phyloP scores from a whole-genome alignment of 2,113 vertebrate genomes.

The Podocnemis expansa region DNA sequence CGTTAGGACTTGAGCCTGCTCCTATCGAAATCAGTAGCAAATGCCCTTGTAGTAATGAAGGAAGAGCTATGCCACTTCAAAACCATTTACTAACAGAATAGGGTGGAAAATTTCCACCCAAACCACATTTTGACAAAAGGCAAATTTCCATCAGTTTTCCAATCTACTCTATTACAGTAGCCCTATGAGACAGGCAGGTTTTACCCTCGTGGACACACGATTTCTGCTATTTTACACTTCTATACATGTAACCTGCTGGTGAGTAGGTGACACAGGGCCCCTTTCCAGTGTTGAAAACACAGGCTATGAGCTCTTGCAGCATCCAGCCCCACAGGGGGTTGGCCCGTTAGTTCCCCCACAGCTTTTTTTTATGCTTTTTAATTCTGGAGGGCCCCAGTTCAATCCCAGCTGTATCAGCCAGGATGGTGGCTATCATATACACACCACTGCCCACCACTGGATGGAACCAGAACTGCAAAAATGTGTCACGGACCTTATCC shows the following conservation, averaged over 20 bases:
- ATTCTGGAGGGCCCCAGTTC: no score
- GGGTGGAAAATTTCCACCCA: neutral
- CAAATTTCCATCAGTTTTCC: neutral
- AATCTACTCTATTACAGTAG: neutral
- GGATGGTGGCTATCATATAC: neutral
- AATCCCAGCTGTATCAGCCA: neutral
- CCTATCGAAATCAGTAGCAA: neutral
- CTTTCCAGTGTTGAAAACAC: no score
- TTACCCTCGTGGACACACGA: neutral
- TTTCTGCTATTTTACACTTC: neutral
- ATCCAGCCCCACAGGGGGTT: no score
- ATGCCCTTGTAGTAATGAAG: neutral
- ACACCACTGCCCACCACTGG: neutral
- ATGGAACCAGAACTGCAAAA: neutral
- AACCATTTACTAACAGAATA: neutral
- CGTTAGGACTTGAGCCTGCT: neutral
- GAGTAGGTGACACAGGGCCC: no score
- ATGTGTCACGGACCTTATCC: neutral
- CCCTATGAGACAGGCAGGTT: neutral
- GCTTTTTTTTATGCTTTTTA: no score
- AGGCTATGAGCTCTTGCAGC: no score
- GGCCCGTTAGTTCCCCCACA: no score
- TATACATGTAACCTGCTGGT: neutral
- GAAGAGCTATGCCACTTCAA: neutral
- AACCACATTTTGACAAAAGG: neutral